These are phyloP conservation scores for Orthosia gracilis DNA, from an alignment of 2,888 invertebrate species.

Conservation along the genomic window DNA sequence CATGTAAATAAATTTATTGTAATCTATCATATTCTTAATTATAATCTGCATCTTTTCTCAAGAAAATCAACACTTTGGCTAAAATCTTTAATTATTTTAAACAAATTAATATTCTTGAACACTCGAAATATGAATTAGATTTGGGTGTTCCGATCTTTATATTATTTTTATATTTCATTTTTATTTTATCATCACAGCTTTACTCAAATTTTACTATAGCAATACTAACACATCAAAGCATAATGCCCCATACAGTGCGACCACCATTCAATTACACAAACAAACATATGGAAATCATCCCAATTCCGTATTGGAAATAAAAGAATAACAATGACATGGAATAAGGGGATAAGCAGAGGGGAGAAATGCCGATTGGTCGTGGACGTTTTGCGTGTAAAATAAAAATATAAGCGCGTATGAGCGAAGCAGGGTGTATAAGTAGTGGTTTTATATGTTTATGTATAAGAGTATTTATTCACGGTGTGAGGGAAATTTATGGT, in stretches of 20 bases:
- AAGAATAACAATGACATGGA: slow-evolving; percentile 64
- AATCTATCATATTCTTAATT: too few relatives aligned
- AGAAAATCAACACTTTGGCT: too few relatives aligned
- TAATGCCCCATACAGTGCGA: slow-evolving; percentile 26
- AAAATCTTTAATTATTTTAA: too few relatives aligned
- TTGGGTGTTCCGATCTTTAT: too few relatives aligned
- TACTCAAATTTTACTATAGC: too few relatives aligned
- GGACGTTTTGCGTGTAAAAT: slow-evolving; percentile 55
- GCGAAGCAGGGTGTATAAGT: slow-evolving; percentile 35
- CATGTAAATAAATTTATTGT: too few relatives aligned
- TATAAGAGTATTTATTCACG: slow-evolving; percentile 38
- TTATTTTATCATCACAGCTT: too few relatives aligned
- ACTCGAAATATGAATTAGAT: too few relatives aligned
- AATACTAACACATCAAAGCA: slow-evolving; percentile 6
- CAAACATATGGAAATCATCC: slow-evolving; percentile 72
- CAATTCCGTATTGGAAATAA: slow-evolving; percentile 65
- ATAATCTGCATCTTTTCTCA: too few relatives aligned
- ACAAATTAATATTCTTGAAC: too few relatives aligned
- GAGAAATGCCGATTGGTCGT: slow-evolving; percentile 58
- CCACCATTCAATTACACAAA: slow-evolving; percentile 64
- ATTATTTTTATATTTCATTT: too few relatives aligned
- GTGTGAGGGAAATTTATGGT: slow-evolving; percentile 44
- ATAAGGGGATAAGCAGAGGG: slow-evolving; percentile 55
- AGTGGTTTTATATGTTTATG: slow-evolving; percentile 54
- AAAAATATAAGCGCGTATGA: slow-evolving; percentile 50